phyloP scores from a whole-genome alignment of 2,113 vertebrate species.

The Telmatochromis sp. region DNA sequence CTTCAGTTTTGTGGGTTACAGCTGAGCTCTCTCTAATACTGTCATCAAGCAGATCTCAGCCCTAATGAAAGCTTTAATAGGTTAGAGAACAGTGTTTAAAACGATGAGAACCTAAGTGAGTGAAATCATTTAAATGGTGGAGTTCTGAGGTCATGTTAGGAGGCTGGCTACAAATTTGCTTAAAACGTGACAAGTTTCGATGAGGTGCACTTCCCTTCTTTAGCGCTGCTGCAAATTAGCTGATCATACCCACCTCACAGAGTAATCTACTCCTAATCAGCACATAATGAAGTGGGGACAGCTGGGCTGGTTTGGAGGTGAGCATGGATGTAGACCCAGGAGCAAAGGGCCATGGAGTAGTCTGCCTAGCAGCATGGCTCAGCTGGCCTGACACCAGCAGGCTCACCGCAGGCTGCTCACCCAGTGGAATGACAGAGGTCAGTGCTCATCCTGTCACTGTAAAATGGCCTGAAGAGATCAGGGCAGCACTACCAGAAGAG shows the following conservation, averaged over 20 bases:
- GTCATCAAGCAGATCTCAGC: constrained; percentile 59
- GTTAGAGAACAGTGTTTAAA: constrained; percentile 15
- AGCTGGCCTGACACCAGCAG: constrained; percentile 38
- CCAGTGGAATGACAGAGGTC: constrained; percentile 59
- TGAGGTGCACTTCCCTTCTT: background rate
- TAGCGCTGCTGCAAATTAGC: background rate
- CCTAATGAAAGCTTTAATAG: constrained; percentile 64
- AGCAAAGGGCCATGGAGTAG: constrained; percentile 12
- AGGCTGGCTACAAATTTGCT: background rate
- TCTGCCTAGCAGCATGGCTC: constrained; percentile 23
- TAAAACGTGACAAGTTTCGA: background rate
- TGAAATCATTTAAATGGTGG: background rate
- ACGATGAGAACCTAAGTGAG: background rate
- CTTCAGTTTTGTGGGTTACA: constrained; percentile 49
- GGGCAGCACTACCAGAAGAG: constrained; percentile 19
- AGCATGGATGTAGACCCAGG: background rate
- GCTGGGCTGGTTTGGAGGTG: constrained; percentile 43
- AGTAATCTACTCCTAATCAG: constrained; percentile 36
- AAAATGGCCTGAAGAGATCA: constrained; percentile 49
- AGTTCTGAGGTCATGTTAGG: background rate
- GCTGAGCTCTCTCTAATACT: constrained; percentile 56
- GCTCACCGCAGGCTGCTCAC: constrained; percentile 40
- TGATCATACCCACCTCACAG: background rate
- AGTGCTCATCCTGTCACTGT: constrained; percentile 48
- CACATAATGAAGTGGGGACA: constrained; percentile 50